Conservation (phyloP, 2,888 invertebrate genomes). For the Volucella inflata region DNA sequence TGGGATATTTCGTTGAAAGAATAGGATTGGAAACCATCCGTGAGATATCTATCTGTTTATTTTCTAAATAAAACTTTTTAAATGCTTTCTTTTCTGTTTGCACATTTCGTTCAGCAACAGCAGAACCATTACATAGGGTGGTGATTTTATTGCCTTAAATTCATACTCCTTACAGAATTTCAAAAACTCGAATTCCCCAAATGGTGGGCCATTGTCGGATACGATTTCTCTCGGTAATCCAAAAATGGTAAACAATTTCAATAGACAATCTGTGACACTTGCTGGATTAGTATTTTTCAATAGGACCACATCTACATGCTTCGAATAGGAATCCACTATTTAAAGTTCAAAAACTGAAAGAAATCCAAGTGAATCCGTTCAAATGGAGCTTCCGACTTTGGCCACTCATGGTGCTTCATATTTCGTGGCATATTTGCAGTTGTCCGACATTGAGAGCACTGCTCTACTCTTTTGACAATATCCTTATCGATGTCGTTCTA, state of each 20-base stretch:
- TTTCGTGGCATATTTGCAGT: too few relatives aligned
- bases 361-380: too few relatives aligned
- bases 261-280: slow-evolving; percentile 49
- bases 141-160: slow-evolving; percentile 69
- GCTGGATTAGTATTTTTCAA: slow-evolving; percentile 59
- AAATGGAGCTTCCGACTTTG: too few relatives aligned
- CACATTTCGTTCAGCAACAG: slow-evolving; percentile 73
- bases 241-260: slow-evolving; percentile 74
- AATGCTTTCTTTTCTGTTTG: slow-evolving; percentile 69
- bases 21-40: not conserved
- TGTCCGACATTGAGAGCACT: too few relatives aligned
- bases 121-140: slow-evolving; percentile 75
- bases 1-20: slow-evolving; percentile 11
- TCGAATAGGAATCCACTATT: too few relatives aligned
- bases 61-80: slow-evolving; percentile 58
- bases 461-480: too few relatives aligned
- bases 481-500: too few relatives aligned
- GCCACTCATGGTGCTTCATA: too few relatives aligned
- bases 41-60: slow-evolving; percentile 2
- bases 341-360: too few relatives aligned
- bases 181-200: slow-evolving; percentile 37
- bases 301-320: slow-evolving; percentile 60
- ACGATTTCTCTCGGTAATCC: slow-evolving; percentile 74
- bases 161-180: slow-evolving; percentile 37
- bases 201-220: slow-evolving; percentile 76